Evolutionary conservation across 2,113 vertebrate species (phyloP).

Genomic region (Platycercus adscitus): DNA sequence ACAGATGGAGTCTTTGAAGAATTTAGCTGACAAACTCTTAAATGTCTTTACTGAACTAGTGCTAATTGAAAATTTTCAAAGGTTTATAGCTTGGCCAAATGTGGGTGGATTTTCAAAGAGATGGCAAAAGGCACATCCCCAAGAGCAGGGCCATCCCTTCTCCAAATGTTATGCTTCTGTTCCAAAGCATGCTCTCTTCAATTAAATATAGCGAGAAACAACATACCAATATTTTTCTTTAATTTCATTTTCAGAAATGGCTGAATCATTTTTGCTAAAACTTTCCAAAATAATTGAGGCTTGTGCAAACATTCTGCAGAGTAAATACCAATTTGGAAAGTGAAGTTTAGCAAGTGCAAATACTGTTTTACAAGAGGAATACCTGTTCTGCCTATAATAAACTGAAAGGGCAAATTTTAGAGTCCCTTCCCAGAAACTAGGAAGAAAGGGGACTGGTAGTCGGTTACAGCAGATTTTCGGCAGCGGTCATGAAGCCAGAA

Average conservation of each 20-base stretch:
- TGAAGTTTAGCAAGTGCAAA: background rate
- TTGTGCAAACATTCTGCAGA: background rate
- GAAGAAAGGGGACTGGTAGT: background rate
- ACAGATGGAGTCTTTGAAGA: conserved; percentile 68
- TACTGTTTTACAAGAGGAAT: background rate
- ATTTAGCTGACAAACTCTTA: conserved; percentile 71
- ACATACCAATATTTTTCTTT: conserved; percentile 51
- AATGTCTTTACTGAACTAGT: conserved; percentile 62
- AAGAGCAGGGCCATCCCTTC: conserved; percentile 59
- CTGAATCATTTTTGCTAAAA: conserved; percentile 66
- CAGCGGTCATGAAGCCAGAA: background rate
- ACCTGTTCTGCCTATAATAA: background rate
- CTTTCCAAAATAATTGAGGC: conserved; percentile 44
- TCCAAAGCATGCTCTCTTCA: conserved; percentile 47
- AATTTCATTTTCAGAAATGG: conserved; percentile 56
- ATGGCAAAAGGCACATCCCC: conserved; percentile 67
- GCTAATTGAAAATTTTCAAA: conserved; percentile 68
- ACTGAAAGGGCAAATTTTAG: background rate
- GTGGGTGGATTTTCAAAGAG: conserved; percentile 69
- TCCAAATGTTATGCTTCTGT: conserved; percentile 66
- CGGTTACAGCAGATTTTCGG: background rate
- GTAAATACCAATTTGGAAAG: conserved; percentile 1
- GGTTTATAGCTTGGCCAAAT: conserved; percentile 70
- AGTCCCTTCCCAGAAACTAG: background rate
- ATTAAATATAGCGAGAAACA: conserved; percentile 57